These are phyloP conservation scores for Malurus leucopterus DNA, from an alignment of 2,797 vertebrate genomes.

Conservation along the genomic window DNA sequence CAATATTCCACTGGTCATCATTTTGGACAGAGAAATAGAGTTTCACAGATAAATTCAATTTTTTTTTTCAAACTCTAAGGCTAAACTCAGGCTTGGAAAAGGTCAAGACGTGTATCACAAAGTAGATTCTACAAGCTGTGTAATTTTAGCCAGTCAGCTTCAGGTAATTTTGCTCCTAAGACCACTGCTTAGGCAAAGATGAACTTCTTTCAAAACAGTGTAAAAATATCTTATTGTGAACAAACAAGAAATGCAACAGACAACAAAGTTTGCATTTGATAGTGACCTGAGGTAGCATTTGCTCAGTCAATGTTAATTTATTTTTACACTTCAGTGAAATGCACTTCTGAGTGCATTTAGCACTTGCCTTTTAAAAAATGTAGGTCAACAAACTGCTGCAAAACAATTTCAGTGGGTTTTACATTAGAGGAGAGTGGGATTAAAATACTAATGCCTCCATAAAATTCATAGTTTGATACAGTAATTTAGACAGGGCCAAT, in stretches of 20 bases:
- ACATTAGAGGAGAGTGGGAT: background rate
- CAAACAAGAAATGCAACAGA: background rate
- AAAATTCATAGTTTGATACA: background rate
- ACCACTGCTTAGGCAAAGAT: background rate
- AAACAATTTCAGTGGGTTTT: background rate
- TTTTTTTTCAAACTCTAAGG: background rate
- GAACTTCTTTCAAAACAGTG: background rate
- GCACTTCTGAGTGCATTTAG: background rate
- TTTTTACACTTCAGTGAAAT: background rate
- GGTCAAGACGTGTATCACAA: background rate
- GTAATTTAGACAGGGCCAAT: background rate
- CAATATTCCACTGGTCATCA: background rate
- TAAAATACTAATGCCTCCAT: background rate
- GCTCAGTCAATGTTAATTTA: background rate
- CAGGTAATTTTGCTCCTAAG: background rate
- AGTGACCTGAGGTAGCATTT: background rate
- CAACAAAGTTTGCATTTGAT: background rate
- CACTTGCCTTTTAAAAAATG: background rate
- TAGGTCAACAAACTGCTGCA: background rate
- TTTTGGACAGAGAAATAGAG: background rate
- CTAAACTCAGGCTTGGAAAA: background rate
- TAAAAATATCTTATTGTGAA: background rate
- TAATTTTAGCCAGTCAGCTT: background rate
- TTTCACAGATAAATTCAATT: background rate
- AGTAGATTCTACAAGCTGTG: background rate